Evolutionary conservation across 1,140 invertebrate species (phyloP), one percentile per base, ranked within the genome.

Genomic region (Ditylenchus dipsaci): DNA sequence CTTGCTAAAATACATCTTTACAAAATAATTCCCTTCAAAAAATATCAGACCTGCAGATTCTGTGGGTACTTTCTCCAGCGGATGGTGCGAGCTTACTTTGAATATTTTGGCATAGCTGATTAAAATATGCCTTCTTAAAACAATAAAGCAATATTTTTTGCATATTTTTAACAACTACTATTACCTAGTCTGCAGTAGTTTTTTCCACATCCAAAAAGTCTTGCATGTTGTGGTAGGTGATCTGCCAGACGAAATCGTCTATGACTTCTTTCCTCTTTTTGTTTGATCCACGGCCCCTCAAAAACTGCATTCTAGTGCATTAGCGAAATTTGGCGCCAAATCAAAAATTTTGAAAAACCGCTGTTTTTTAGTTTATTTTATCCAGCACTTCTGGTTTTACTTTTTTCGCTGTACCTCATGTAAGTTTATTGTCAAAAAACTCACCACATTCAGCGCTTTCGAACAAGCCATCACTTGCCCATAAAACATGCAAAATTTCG

Each of bases 61-160:
- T 1, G 79, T 81, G 3, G 78, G 78, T 17, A 80, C 78, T 63
- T 80, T 80, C 53, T 80, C 78, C 21, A 80, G 68, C 38, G 76
- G 76, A 71, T 80, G 78, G 69, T 81, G 79, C 1, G 76, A 79
- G 17, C 27, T 43, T 11, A 80, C 66, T 15, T 64, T 72, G 63
- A 80, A 80, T 11, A 58, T 27, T 13, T 47, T 11, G 0, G 67
- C 56, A 64, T 81, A 80, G 45, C 61, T 56, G 9, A 45, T 27
- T 5, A 81, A 33, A 65, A 80, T 81, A 1, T n/a, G 49, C 19
- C 78, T 47, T 30, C 77, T 75, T 9, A 15, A 68, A 70, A 1
- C 17, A 69, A 58, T 15, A 3, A 26, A 19, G 19, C 9, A n/a
- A n/a, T 70, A 27, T 33, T 61, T 61, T 29, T 19, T 61, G n/a